phyloP scores from a whole-genome alignment of 2,888 invertebrate genomes.

The Oasisia sp. region DNA sequence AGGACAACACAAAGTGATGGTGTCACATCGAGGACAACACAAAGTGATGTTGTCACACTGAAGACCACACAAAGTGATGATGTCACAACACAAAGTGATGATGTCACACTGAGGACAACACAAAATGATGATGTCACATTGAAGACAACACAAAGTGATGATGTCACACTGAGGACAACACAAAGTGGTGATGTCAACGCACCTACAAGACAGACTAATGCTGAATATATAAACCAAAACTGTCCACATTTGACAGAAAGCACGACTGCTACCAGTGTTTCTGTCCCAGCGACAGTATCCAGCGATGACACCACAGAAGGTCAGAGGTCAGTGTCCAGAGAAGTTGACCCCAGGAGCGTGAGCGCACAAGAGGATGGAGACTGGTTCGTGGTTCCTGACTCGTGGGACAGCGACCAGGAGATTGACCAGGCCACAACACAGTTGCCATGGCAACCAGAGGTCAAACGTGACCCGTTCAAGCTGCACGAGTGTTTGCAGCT shows the following conservation, averaged over 20 bases:
- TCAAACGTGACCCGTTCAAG: conserved; percentile 29
- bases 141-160: not conserved
- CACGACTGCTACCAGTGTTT: not conserved
- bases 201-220: not conserved
- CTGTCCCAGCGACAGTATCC: not conserved
- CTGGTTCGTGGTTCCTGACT: conserved; percentile 27
- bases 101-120: not conserved
- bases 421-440: not conserved
- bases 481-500: conserved; percentile 34
- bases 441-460: conserved; percentile 26
- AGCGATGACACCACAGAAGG: not conserved
- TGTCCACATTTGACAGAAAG: not conserved
- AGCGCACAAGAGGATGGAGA: conserved; percentile 23
- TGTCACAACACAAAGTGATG: not conserved
- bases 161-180: not conserved
- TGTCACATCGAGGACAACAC: not conserved
- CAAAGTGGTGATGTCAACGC: not conserved
- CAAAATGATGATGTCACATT: not conserved
- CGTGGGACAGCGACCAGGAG: conserved; percentile 18
- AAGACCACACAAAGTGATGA: not conserved
- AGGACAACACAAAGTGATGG: not conserved
- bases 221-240: not conserved
- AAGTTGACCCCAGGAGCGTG: conserved; percentile 14
- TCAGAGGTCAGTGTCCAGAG: not conserved
- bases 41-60: not conserved